These are phyloP conservation scores for Eupithecia subfuscata DNA, from an alignment of 2,888 invertebrate species.

Conservation along the genomic window DNA sequence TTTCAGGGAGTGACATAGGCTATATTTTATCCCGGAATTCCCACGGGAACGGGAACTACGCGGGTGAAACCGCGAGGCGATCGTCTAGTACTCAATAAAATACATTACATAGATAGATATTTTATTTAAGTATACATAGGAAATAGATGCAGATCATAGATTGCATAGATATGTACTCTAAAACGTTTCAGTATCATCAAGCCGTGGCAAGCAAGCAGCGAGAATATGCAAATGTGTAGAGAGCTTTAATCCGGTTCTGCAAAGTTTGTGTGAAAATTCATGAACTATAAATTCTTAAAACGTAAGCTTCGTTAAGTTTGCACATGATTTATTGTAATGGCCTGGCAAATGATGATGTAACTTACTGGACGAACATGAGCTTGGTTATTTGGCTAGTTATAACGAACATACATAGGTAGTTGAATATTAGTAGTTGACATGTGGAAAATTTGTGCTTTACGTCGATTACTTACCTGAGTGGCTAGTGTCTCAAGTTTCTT, in stretches of 20 bases:
- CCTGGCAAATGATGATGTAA: conserved; percentile 4
- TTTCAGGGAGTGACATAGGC: too few species aligned
- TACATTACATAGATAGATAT: too few species aligned
- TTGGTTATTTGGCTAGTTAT: not conserved
- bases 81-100: too few species aligned
- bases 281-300: conserved; percentile 19
- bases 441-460: not conserved
- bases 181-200: not conserved
- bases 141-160: not conserved
- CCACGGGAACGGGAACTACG: too few species aligned
- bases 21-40: too few species aligned
- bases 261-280: conserved; percentile 13
- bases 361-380: not conserved
- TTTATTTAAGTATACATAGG: too few species aligned
- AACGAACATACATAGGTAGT: not conserved
- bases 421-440: not conserved
- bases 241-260: conserved; percentile 16
- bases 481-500: too few species aligned
- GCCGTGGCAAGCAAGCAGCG: not conserved
- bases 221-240: conserved; percentile 25
- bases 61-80: too few species aligned
- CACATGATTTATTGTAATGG: conserved; percentile 12
- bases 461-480: not conserved
- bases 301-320: conserved; percentile 20
- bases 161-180: not conserved